phyloP scores from a whole-genome alignment of 92 coral and sea anemone species.

The Heteractis magnifica region DNA sequence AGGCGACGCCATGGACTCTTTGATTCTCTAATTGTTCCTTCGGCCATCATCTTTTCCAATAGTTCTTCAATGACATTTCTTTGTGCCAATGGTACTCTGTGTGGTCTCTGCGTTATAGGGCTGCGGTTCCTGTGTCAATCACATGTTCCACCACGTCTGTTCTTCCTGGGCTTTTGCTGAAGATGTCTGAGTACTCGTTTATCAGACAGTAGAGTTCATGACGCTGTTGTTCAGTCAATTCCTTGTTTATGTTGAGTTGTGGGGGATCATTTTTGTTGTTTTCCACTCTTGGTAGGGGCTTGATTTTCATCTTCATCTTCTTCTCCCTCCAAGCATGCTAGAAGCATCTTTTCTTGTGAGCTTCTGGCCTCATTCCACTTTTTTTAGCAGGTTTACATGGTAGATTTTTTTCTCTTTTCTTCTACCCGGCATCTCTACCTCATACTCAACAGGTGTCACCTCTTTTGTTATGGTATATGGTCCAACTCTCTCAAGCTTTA shows the following conservation, averaged over 20 bases:
- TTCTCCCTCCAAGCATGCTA: background rate
- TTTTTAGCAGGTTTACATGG: conserved; percentile 9
- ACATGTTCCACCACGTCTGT: conserved; percentile 13
- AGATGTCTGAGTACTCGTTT: background rate
- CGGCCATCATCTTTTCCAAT: conserved; percentile 14
- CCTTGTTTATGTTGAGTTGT: background rate
- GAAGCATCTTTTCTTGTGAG: background rate
- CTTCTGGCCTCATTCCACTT: background rate
- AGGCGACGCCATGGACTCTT: conserved; percentile 41
- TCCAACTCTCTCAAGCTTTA: background rate
- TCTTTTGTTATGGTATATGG: background rate
- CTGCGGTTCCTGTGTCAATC: conserved; percentile 26
- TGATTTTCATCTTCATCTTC: background rate
- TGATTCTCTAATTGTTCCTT: conserved; percentile 28
- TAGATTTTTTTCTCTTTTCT: background rate
- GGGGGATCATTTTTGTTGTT: background rate
- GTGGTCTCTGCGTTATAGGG: conserved; percentile 19
- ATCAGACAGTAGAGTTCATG: background rate
- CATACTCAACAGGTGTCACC: background rate
- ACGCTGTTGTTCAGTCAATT: background rate
- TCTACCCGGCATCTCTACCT: conserved; percentile 8
- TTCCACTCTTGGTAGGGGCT: background rate
- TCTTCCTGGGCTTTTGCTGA: conserved; percentile 18
- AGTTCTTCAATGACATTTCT: conserved; percentile 8
- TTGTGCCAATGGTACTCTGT: conserved; percentile 19